Evolutionary conservation across 2,797 vertebrate species (phyloP).

Genomic region (Eulemur mongoz): DNA sequence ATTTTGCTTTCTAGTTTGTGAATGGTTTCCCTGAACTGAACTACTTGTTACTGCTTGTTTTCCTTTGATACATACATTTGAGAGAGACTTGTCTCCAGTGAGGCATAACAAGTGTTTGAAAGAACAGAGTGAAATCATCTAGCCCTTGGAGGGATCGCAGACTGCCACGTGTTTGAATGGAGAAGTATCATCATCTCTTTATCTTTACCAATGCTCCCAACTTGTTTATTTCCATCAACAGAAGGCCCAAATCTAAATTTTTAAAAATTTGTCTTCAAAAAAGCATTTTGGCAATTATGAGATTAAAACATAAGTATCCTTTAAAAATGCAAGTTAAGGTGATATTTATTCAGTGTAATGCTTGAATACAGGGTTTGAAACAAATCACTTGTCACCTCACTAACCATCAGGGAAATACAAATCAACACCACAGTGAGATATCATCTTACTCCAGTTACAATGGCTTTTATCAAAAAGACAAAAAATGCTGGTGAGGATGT

Average conservation of each 20-base stretch:
- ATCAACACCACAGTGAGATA: background rate
- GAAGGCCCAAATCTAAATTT: background rate
- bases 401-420: background rate
- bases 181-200: background rate
- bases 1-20: background rate
- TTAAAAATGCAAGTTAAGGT: background rate
- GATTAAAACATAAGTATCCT: background rate
- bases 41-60: background rate
- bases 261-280: background rate
- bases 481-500: background rate
- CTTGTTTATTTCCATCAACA: background rate
- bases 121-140: background rate
- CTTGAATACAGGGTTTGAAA: background rate
- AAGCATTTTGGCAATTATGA: background rate
- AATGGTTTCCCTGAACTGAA: background rate
- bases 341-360: background rate
- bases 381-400: background rate
- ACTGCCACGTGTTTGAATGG: background rate
- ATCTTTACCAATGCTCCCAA: background rate
- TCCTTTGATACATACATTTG: background rate
- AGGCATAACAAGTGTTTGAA: background rate
- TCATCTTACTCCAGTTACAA: background rate
- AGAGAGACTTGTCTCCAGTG: background rate
- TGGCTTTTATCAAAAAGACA: background rate
- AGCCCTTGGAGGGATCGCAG: background rate